phyloP scores from a whole-genome alignment of 2,888 invertebrate genomes.

The Strigamia transsilvanica region DNA sequence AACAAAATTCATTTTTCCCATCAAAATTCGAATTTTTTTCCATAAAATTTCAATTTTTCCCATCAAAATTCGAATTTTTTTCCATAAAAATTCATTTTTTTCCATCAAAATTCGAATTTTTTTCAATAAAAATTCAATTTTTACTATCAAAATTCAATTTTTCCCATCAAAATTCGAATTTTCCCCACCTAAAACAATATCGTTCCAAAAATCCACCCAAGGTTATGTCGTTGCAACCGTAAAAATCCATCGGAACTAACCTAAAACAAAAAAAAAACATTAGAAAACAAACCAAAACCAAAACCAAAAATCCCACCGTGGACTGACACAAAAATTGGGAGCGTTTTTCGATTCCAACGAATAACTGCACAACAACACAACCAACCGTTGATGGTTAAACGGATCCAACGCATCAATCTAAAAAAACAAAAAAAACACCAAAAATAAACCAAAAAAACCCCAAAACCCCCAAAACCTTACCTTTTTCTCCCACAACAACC shows the following conservation, averaged over 20 bases:
- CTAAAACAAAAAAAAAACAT: slow-evolving; percentile 64
- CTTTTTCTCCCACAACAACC: slow-evolving; percentile 57
- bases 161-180: too few relatives aligned
- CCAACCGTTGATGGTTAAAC: slow-evolving; percentile 83
- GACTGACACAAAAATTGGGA: slow-evolving; percentile 88
- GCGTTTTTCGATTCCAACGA: slow-evolving; percentile 78
- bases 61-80: too few relatives aligned
- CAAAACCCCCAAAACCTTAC: slow-evolving; percentile 46
- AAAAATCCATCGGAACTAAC: slow-evolving; percentile 93
- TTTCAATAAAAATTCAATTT: too few relatives aligned
- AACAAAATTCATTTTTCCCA: too few relatives aligned
- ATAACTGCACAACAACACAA: slow-evolving; percentile 89
- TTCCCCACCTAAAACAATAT: slow-evolving; percentile 77
- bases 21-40: too few relatives aligned
- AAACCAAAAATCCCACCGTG: slow-evolving; percentile 71
- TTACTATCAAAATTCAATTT: too few relatives aligned
- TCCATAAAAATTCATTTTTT: too few relatives aligned
- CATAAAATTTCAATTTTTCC: too few relatives aligned
- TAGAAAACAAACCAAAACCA: background rate
- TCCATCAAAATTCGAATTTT: too few relatives aligned
- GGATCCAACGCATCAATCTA: slow-evolving; percentile 77
- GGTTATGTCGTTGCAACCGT: slow-evolving; percentile 93
- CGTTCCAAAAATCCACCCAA: slow-evolving; percentile 91
- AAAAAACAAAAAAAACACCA: background rate
- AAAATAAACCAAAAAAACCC: background rate